Conservation (phyloP, 2,888 invertebrate species). For the Xestia sexstrigata region DNA sequence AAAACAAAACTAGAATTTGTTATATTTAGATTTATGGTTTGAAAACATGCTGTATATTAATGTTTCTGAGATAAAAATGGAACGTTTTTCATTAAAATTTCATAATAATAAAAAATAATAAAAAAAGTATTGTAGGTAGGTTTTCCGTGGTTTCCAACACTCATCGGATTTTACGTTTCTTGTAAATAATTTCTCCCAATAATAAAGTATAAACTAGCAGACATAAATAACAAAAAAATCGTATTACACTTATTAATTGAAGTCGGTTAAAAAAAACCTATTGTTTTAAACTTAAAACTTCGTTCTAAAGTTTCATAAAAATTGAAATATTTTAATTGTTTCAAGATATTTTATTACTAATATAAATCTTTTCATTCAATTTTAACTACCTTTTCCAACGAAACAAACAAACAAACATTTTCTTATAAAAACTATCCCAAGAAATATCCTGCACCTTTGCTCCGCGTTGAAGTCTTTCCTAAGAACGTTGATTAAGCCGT, state of each 20-base stretch:
- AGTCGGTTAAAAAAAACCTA: not conserved
- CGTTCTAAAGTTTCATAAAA: no score
- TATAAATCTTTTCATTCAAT: not conserved
- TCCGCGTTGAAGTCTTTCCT: slow-evolving; percentile 73
- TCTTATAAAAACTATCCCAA: not conserved
- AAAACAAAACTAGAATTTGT: slow-evolving; percentile 22
- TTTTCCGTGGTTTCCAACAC: slow-evolving; percentile 12
- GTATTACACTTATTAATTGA: not conserved
- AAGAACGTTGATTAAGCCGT: slow-evolving; percentile 56
- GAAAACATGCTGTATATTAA: slow-evolving; percentile 19
- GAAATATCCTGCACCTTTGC: slow-evolving; percentile 4
- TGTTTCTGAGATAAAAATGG: slow-evolving; percentile 8
- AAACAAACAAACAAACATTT: not conserved
- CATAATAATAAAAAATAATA: not conserved
- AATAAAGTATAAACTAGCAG: not conserved
- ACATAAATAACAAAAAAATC: not conserved
- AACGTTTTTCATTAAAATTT: not conserved
- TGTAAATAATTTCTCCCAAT: not conserved
- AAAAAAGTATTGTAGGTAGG: not conserved
- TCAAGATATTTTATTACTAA: not conserved
- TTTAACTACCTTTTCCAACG: not conserved
- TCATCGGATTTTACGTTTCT: slow-evolving; percentile 38
- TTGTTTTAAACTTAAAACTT: not conserved
- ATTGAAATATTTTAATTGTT: not conserved
- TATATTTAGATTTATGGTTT: slow-evolving; percentile 23